Evolutionary conservation across 1,140 invertebrate genomes (phyloP), one percentile per base, ranked within the genome.

Genomic region (Aporrectodea caliginosa): DNA sequence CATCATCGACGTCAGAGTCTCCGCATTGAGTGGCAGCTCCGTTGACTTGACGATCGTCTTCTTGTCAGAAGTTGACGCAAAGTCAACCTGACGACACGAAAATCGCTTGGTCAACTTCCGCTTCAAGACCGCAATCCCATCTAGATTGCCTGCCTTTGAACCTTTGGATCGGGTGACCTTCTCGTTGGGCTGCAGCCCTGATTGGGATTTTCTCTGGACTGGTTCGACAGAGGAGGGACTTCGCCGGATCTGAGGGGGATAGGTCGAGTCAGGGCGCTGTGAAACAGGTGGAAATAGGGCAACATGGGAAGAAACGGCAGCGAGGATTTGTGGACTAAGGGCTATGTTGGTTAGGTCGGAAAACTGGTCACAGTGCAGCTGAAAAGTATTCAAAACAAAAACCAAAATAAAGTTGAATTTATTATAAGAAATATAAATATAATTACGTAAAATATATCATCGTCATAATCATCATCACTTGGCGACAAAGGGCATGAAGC

Each of bases 281-380:
- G 1, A 84, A 69, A 22, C 80, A 78, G 68, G 82, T 69, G 85
- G 85, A 74, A 84, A 80, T 43, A 83, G 77, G 43, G 84, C 84
- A 6, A 81, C 83, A 22, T 80, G 82, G 2, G 83, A 69, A 0
- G 84, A 83, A 2, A 84, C 75, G 1, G 84, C 84, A 1, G 84
- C 81, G n/a, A 86, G 75, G 2, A 86, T 83, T 33, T 83, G 84
- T 22, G 85, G 83, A 58, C 6, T 22, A 58, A 58, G 43, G 22
- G 43, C 43, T 12, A 58, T 22, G 43, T 58, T 58, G 43, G 6
- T 58, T 58, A 58, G 6, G 43, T 22, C 22, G 43, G 43, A 58
- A 58, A 58, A 22, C 43, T 58, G 43, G 6, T 58, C 43, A 22
- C 6, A 58, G 22, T 12, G 43, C 43, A 58, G 43, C 43, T 58